Base-by-base conservation (phyloP, 2,888 invertebrate species). In the Sinopyrophorus schimmeli region DNA sequence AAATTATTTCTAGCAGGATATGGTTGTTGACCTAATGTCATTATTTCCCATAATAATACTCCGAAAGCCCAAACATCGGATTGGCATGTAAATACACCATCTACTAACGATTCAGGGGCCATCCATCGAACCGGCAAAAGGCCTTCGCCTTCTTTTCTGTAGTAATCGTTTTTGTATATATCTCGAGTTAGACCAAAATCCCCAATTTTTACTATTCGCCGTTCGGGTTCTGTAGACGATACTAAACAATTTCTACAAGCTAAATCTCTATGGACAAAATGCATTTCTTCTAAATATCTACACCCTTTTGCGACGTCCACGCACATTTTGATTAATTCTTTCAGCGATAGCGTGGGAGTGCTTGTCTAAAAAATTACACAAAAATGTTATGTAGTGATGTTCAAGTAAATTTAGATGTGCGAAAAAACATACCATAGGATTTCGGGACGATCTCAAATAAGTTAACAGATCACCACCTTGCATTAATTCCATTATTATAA, bases 21-120 rank as follows among this genome's bases (percentile, higher is more conserved):
- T 0, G 99, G 99, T 69, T 96, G 94, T 68, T 95, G 92, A 0
- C 98, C 98, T 35, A 98, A 75, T 0, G 97, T 93, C 68, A 98
- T 82, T 32, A 98, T 92, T 79, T 99, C 99, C 96, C 97, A 98
- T 68, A 96, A 83, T 2, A 98, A 76, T 0, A 98, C 89, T 0
- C 89, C 92, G 76, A 92, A 93, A 0, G 92, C 87, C 97, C 97
- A 97, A 3, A 97, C 95, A 72, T 98, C 98, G 0, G 94, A 93
- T 69, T 97, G 96, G 35, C 91, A 90, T 0, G 96, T 95, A 70
- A 97, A 99, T 1, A 97, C 89, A 0, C 97, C 96, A 69, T 97
- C 96, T 1, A 93, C 87, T 6, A 98, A 76, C 14, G 95, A 93
- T 74, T 99, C 99, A 1, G 97, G 97, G 0, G 96, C 88, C 96